Base-by-base conservation (phyloP, 2,113 vertebrate species). In the Gobiocypris rarus region DNA sequence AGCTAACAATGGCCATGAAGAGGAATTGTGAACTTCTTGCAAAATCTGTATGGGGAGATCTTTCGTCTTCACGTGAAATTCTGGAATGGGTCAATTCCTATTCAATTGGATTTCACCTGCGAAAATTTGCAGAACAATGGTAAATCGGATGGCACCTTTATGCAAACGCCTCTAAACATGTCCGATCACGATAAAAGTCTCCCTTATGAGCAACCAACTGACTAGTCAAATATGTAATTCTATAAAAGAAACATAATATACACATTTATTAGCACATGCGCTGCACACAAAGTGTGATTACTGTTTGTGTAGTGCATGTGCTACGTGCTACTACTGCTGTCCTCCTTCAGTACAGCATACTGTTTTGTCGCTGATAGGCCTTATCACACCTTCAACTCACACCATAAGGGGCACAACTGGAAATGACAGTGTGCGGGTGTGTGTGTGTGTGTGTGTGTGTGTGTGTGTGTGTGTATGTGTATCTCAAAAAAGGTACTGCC, bases 321-420 rank as follows among this genome's bases (percentile, higher is more conserved):
- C 63, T 81, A 81, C 79, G 61, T 81, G 79, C 48, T 81, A 81
- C 61, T 56, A 10, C 41, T 63, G 24, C 59, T 67, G 65, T 41
- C 48, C 48, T 70, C 48, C 65, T 48, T n/a, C 17, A 52, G 26
- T 24, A 48, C 67, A 54, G 73, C 19, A 38, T 17, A 82, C 81
- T 84, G 82, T 80, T 80, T n/a, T 75, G 81, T 63, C 28, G 54
- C 81, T 86, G 84, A 88, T 86, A 86, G 81, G 69, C 17, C 65
- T 88, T 88, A 86, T 88, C 87, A 71, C 87, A 78, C 83, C 61
- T 83, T 84, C 77, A 26, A 48, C 61, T 81, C 31, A 43, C 58
- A 74, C 71, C 71, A 88, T 34, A 71, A 82, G 76, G 54, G 70
- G 31, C 52, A 83, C 11, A 34, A 48, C 70, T 48, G 41, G 22